phyloP scores from a whole-genome alignment of 2,797 vertebrate species.

The Apogon talboti region DNA sequence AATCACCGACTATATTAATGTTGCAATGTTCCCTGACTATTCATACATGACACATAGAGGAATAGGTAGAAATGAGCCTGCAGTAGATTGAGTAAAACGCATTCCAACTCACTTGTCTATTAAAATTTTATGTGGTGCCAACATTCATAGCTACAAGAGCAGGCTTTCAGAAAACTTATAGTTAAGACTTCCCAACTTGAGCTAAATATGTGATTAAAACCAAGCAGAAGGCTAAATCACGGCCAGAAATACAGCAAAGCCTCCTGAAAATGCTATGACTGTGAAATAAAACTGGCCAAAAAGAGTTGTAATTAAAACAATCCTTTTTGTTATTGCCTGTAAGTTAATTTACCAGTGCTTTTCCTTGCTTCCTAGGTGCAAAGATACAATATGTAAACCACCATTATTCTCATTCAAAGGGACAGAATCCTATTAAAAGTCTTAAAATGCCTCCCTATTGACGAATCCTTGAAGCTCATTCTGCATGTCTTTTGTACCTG shows the following conservation, averaged over 20 bases:
- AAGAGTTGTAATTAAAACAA: conserved; percentile 16
- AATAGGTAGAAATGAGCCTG: conserved; percentile 9
- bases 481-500: conserved; percentile 25
- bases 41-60: conserved; percentile 38
- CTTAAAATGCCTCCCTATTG: conserved; percentile 17
- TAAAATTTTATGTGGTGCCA: conserved; percentile 51
- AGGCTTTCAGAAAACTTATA: conserved; percentile 29
- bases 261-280: conserved; percentile 4
- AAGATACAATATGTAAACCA: conserved; percentile 8
- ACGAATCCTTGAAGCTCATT: conserved; percentile 31
- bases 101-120: conserved; percentile 33
- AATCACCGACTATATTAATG: conserved; percentile 38
- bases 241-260: conserved; percentile 16
- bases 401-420: conserved; percentile 36
- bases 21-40: conserved; percentile 40
- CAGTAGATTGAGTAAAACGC: conserved; percentile 11
- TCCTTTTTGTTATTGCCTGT: background rate
- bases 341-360: conserved; percentile 1
- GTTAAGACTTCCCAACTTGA: conserved; percentile 29
- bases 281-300: conserved; percentile 7
- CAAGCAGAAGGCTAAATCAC: conserved; percentile 24
- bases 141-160: conserved; percentile 33
- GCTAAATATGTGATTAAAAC: conserved; percentile 65
- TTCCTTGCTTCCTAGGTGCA: conserved; percentile 9
- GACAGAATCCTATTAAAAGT: conserved; percentile 50